These are phyloP conservation scores for Tribolium madens DNA, from an alignment of 1,140 invertebrate genomes.

Conservation along the genomic window DNA sequence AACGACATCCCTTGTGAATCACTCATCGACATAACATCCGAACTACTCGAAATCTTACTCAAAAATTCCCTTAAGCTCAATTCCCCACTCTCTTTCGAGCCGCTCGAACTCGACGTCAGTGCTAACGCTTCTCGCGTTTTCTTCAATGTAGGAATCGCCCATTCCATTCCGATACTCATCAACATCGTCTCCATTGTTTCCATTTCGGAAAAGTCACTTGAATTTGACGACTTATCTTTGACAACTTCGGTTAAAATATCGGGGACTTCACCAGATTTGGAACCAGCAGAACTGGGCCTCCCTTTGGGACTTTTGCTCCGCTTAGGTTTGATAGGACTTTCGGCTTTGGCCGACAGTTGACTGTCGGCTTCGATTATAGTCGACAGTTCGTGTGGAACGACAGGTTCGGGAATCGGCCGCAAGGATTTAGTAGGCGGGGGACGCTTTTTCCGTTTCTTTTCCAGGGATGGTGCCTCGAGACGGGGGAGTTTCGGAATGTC, in stretches of 20 bases:
- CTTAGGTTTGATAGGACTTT: conserved; percentile 28
- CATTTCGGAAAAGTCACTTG: conserved; percentile 65
- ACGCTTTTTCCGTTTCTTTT: conserved; percentile 49
- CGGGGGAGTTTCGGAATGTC: conserved; percentile 26
- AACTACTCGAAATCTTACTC: conserved; percentile 56
- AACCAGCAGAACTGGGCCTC: not conserved
- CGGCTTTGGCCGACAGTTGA: conserved; percentile 52
- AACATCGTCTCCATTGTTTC: conserved; percentile 71
- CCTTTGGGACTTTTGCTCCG: conserved; percentile 49
- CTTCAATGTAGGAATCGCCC: conserved; percentile 75
- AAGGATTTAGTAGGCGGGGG: conserved; percentile 60
- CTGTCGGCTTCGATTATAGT: conserved; percentile 72
- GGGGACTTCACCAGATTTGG: not conserved
- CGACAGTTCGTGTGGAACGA: conserved; percentile 73
- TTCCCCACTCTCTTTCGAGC: conserved; percentile 66
- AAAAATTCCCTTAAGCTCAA: conserved; percentile 58
- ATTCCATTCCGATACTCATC: conserved; percentile 72
- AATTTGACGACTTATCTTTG: conserved; percentile 27
- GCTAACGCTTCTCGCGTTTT: conserved; percentile 76
- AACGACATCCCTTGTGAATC: conserved; percentile 66
- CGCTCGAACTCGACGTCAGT: conserved; percentile 72
- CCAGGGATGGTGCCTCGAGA: conserved; percentile 5
- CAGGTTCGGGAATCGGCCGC: conserved; percentile 46
- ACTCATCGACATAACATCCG: conserved; percentile 49
- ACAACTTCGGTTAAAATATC: conserved; percentile 7